These are phyloP conservation scores for Heterotilapia buettikoferi DNA, from an alignment of 2,113 vertebrate species.

Conservation along the genomic window DNA sequence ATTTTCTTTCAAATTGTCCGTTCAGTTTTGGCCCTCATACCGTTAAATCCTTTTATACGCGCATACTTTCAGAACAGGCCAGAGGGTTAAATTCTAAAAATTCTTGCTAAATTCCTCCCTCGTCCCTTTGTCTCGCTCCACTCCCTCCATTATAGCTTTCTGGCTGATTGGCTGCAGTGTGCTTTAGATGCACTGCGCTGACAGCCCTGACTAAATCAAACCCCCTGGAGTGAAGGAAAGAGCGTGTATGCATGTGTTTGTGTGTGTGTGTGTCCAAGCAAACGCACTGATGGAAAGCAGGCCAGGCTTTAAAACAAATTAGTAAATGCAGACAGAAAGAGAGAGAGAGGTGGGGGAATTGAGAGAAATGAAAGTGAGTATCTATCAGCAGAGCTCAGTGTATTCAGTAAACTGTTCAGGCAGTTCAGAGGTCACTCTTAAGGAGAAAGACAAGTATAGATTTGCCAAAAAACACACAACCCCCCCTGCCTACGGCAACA, in stretches of 20 bases:
- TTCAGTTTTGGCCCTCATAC: background rate
- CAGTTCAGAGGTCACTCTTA: slow-evolving; percentile 5
- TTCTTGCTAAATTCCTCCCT: background rate
- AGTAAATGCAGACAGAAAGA: slow-evolving; percentile 10
- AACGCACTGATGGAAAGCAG: slow-evolving; percentile 1
- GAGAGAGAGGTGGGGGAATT: background rate
- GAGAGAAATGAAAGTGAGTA: background rate
- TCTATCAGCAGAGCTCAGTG: background rate
- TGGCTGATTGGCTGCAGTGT: slow-evolving; percentile 20
- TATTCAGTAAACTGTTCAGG: slow-evolving; percentile 2
- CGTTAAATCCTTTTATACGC: background rate
- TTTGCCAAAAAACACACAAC: background rate
- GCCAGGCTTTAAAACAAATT: slow-evolving; percentile 21
- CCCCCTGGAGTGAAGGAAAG: background rate
- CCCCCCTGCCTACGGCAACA: background rate
- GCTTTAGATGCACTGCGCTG: slow-evolving; percentile 14
- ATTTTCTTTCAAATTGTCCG: background rate
- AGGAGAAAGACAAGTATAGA: background rate
- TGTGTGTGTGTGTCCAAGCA: background rate
- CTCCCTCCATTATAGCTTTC: slow-evolving; percentile 10
- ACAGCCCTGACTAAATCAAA: slow-evolving; percentile 28
- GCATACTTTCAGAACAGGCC: background rate
- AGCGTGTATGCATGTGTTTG: background rate
- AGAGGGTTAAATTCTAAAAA: background rate
- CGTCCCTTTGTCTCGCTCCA: background rate